phyloP scores from a whole-genome alignment of 2,888 invertebrate genomes.

The Melipona bicolor region DNA sequence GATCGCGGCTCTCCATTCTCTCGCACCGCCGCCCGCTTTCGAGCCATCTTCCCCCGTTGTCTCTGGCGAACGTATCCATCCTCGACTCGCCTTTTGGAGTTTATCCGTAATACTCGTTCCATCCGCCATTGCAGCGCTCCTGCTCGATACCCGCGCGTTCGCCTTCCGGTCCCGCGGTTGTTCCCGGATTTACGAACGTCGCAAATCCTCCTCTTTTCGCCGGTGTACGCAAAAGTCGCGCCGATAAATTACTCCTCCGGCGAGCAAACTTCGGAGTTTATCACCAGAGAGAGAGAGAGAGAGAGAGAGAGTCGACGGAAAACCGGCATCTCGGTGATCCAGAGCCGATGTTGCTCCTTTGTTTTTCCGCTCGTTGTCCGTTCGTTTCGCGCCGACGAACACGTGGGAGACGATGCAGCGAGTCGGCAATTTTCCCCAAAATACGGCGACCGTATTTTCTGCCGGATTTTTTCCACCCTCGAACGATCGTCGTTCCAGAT shows the following conservation, averaged over 20 bases:
- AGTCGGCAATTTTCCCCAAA: too few relatives aligned
- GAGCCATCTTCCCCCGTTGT: slow-evolving; percentile 2
- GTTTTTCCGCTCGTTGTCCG: background rate
- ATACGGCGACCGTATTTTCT: too few relatives aligned
- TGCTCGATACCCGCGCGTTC: background rate
- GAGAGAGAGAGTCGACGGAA: slow-evolving; percentile 13
- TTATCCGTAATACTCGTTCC: slow-evolving; percentile 33
- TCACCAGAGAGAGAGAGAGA: slow-evolving; percentile 13
- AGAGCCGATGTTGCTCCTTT: too few relatives aligned
- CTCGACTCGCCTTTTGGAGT: slow-evolving; percentile 8
- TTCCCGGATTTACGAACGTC: slow-evolving; percentile 32
- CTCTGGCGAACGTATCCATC: slow-evolving; percentile 34
- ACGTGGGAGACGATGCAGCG: too few relatives aligned
- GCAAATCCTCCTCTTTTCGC: slow-evolving; percentile 27
- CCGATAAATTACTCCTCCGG: slow-evolving; percentile 13
- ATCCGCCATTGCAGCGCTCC: background rate
- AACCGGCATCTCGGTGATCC: slow-evolving; percentile 1
- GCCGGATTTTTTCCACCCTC: too few relatives aligned
- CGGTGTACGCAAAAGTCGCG: slow-evolving; percentile 16
- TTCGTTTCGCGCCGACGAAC: too few relatives aligned
- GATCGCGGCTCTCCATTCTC: slow-evolving; percentile 34
- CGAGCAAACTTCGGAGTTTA: slow-evolving; percentile 11
- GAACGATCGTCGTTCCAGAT: background rate
- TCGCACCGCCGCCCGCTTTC: slow-evolving; percentile 9
- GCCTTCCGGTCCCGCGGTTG: background rate